A percentile compares a stretch with the other conserved stretches of the same genome.
phyloP scores from a whole-genome alignment of 2,797 vertebrate species.

The Sardinella longiceps region DNA sequence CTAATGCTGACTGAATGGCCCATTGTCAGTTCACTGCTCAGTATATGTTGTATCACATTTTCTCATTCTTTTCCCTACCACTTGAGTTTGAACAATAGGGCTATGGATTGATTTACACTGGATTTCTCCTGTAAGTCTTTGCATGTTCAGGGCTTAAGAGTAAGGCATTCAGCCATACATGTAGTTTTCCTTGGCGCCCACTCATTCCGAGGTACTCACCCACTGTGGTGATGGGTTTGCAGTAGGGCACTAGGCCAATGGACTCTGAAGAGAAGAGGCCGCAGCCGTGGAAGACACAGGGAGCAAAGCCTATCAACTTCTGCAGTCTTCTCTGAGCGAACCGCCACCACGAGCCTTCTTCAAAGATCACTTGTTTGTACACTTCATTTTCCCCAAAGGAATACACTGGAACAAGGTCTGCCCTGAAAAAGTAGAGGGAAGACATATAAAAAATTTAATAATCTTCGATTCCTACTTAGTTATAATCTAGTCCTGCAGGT shows the following conservation, averaged over 20 bases:
- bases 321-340: constrained; percentile 87
- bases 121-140: too few relatives aligned
- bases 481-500: too few relatives aligned
- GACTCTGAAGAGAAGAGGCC: constrained; percentile 87
- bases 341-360: constrained; percentile 87
- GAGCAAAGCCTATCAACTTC: constrained; percentile 94
- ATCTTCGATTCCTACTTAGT: too few relatives aligned
- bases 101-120: too few relatives aligned
- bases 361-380: constrained; percentile 92
- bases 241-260: constrained; percentile 90
- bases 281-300: constrained; percentile 92
- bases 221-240: constrained; percentile 91
- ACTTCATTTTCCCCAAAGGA: constrained; percentile 96
- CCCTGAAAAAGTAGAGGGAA: constrained; percentile 66
- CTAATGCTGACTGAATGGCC: too few relatives aligned
- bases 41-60: too few relatives aligned
- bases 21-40: too few relatives aligned
- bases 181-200: too few relatives aligned
- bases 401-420: constrained; percentile 93
- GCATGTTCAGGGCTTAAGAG: too few relatives aligned
- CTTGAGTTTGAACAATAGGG: too few relatives aligned
- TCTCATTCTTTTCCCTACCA: too few relatives aligned
- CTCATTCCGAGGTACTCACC: constrained; percentile 70
- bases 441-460: background rate
- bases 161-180: too few relatives aligned